Percentiles rank a stretch among this genome's conserved stretches.
Conservation (phyloP, 1,140 invertebrate genomes). For the Neodiprion fabricii region DNA sequence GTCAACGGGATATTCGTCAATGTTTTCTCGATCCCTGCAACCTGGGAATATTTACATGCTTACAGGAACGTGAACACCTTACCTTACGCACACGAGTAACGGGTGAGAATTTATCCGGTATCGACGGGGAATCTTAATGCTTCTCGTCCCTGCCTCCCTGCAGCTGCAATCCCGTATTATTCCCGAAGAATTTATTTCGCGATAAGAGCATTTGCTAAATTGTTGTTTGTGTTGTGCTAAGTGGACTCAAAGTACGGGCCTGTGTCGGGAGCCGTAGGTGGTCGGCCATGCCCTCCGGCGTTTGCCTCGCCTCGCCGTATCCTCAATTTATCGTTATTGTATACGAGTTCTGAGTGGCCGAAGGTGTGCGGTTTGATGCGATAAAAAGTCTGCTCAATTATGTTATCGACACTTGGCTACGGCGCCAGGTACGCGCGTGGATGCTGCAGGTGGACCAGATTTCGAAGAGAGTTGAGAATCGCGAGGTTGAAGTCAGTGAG, state of each 20-base stretch:
- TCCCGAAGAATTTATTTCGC: not conserved
- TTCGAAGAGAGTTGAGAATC: too few species aligned
- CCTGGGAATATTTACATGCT: too few species aligned
- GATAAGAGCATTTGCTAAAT: conserved; percentile 37
- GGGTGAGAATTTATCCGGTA: not conserved
- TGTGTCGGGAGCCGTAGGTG: conserved; percentile 50
- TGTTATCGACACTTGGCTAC: not conserved
- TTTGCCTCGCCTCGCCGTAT: not conserved
- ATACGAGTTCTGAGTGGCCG: not conserved
- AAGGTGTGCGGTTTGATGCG: not conserved
- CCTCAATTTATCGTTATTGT: conserved; percentile 2
- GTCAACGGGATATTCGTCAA: too few species aligned
- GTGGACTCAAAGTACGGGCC: conserved; percentile 56
- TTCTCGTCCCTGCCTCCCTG: not conserved
- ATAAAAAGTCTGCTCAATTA: conserved; percentile 2
- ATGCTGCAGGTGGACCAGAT: not conserved
- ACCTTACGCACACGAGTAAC: too few species aligned
- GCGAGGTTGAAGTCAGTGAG: too few species aligned
- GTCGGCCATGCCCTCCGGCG: conserved; percentile 29
- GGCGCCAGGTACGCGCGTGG: not conserved
- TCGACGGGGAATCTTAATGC: not conserved
- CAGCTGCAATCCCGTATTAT: conserved; percentile 4
- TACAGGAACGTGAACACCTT: too few species aligned
- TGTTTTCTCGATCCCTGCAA: too few species aligned
- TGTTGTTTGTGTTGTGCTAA: conserved; percentile 49